These are phyloP conservation scores for Drosophila siamana DNA, from an alignment of 2,888 invertebrate genomes.

Conservation along the genomic window DNA sequence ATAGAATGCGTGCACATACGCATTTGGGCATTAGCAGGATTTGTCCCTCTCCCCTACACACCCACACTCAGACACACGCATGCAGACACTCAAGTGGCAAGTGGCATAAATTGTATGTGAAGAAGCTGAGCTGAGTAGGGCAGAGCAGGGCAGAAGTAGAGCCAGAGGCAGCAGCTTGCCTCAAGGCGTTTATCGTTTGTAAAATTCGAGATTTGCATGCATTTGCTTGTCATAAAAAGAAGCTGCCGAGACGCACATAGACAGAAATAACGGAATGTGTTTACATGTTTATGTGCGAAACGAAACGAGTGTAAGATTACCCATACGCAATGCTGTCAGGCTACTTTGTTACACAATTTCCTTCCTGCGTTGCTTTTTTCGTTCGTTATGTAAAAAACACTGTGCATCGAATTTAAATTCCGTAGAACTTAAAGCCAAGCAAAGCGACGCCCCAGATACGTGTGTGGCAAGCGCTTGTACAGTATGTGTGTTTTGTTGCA, in stretches of 20 bases:
- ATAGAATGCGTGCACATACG: conserved; percentile 64
- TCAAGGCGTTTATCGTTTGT: conserved; percentile 78
- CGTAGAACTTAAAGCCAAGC: conserved; percentile 17
- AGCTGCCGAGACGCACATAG: conserved; percentile 25
- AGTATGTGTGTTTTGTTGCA: no score
- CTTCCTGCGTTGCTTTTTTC: conserved; percentile 2
- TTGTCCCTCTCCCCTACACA: conserved; percentile 41
- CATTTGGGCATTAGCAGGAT: conserved; percentile 70
- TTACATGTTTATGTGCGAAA: conserved; percentile 72
- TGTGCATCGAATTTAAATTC: conserved; percentile 10
- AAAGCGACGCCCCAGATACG: conserved; percentile 2
- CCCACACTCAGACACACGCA: conserved; percentile 30
- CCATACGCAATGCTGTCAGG: conserved; percentile 68
- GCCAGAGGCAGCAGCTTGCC: conserved; percentile 64
- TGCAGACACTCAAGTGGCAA: conserved; percentile 19
- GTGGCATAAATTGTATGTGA: conserved; percentile 68
- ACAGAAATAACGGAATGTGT: conserved; percentile 63
- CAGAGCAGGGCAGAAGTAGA: conserved; percentile 7
- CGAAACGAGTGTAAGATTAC: conserved; percentile 66
- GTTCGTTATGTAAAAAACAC: conserved; percentile 15
- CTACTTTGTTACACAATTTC: conserved; percentile 66
- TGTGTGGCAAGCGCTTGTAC: not conserved
- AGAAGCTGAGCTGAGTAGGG: conserved; percentile 4
- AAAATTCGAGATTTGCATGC: conserved; percentile 80
- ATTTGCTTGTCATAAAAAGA: conserved; percentile 73